phyloP scores from a whole-genome alignment of 2,888 invertebrate genomes.

The Eumacrocentrus americanus region DNA sequence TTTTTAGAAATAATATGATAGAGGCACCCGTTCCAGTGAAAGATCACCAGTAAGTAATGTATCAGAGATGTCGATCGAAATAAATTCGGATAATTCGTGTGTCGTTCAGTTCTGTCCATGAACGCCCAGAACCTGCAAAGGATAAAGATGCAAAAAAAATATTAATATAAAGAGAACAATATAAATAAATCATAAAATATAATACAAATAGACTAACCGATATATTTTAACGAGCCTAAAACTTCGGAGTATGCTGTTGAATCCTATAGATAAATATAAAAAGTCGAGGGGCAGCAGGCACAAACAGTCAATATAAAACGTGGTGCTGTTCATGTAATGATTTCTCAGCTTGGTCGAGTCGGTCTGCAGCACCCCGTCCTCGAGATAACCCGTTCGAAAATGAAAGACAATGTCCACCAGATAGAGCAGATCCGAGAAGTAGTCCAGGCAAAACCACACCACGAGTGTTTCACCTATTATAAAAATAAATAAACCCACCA shows the following conservation, averaged over 20 bases:
- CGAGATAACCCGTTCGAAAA: constrained; percentile 95
- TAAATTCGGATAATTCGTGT: constrained; percentile 98
- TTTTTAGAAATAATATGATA: constrained; percentile 97
- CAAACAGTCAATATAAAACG: constrained; percentile 98
- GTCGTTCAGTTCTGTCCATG: constrained; percentile 96
- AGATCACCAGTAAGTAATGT: constrained; percentile 96
- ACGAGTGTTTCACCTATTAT: constrained; percentile 79
- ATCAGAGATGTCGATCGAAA: constrained; percentile 90
- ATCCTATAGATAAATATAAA: constrained; percentile 96
- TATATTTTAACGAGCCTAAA: constrained; percentile 97
- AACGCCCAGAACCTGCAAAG: constrained; percentile 85
- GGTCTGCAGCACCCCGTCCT: constrained; percentile 97
- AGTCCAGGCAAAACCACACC: constrained; percentile 97
- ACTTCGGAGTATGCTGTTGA: constrained; percentile 93
- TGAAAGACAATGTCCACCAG: constrained; percentile 95
- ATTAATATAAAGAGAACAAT: neutral
- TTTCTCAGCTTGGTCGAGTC: constrained; percentile 91
- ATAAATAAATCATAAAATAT: neutral
- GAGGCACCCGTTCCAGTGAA: constrained; percentile 99
- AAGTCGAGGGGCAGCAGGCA: constrained; percentile 97
- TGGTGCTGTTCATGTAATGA: constrained; percentile 97
- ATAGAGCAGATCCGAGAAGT: constrained; percentile 95
- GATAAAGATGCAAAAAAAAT: neutral
- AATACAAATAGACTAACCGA: constrained; percentile 61
- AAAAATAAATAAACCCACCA: constrained; percentile 6